Base-by-base conservation (phyloP, 1,140 invertebrate genomes). In the Lordiphosa clarofinis region DNA sequence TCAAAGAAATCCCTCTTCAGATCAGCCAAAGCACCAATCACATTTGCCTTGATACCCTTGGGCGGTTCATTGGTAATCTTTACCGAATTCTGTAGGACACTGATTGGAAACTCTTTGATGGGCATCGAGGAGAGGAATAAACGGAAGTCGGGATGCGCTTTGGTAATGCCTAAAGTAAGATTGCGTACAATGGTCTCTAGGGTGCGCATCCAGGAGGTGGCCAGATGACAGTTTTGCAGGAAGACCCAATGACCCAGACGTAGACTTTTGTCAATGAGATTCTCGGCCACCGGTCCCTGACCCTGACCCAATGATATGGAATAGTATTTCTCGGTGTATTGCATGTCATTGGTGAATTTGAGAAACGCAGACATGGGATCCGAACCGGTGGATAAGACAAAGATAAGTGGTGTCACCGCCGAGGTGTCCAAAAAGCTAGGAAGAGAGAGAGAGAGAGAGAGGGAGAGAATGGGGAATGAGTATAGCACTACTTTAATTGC, bases 61-160 rank as follows among this genome's bases (percentile, higher is more conserved):
- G 97, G 96, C 0, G 96, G 95, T 87, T 98, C 96, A 82, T 97
- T 97, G 0, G 96, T 98, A 39, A 98, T 95, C 90, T 98, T 98
- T 0, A 98, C 94, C 35, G 96, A 95, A 86, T 97, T 97, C 87
- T 98, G 96, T 4, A 98, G 90, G 1, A 98, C 93, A 0, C 95
- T 95, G 0, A 97, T 95, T 0, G 97, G 97, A 87, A 98, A 98
- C n/a, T 91, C 90, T n/a, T 89, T 92, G 13, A 90, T 94, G 58
- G 92, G 96, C 96, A 94, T 97, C 4, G 96, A 97, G 55, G 96
- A 98, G 21, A 98, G 89, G 89, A 92, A 98, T 0, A 98, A 90
- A 24, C 96, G 91, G 88, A 97, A 98, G 1, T 93, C 91, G 8
- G 90, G 60, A 78, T 96, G 92, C 0, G 94, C 92, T 13, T 90